phyloP scores from a whole-genome alignment of 1,140 invertebrate genomes.

The Drosophila nikananu region DNA sequence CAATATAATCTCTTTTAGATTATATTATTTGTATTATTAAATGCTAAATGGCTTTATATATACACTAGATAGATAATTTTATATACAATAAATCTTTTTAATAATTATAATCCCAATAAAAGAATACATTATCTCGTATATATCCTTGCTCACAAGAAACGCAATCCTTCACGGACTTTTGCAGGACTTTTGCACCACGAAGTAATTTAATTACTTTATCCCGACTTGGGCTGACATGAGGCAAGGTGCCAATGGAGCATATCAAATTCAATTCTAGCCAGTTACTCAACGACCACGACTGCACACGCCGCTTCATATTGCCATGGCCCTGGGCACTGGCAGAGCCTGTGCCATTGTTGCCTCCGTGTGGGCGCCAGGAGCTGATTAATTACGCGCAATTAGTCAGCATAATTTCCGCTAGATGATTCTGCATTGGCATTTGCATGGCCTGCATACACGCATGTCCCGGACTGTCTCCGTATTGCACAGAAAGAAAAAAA shows the following conservation, averaged over 20 bases:
- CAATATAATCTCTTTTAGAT: no score
- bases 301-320: slow-evolving; percentile 32
- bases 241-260: slow-evolving; percentile 58
- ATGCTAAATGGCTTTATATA: no score
- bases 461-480: slow-evolving; percentile 3
- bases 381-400: slow-evolving; percentile 49
- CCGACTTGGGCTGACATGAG: slow-evolving; percentile 37
- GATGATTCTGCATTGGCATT: slow-evolving; percentile 57
- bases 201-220: slow-evolving; percentile 44
- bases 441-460: slow-evolving; percentile 40
- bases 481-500: background rate
- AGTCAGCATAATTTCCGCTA: slow-evolving; percentile 57
- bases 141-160: background rate
- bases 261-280: slow-evolving; percentile 60
- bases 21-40: no score
- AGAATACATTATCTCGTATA: no score
- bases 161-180: background rate
- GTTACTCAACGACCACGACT: slow-evolving; percentile 43
- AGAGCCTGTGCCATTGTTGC: slow-evolving; percentile 10
- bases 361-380: slow-evolving; percentile 41
- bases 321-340: slow-evolving; percentile 5
- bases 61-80: no score
- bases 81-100: no score
- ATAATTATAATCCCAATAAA: no score
- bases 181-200: slow-evolving; percentile 16